These are phyloP conservation scores for Ammodytes marinus DNA, from an alignment of 2,113 vertebrate genomes.

Conservation along the genomic window DNA sequence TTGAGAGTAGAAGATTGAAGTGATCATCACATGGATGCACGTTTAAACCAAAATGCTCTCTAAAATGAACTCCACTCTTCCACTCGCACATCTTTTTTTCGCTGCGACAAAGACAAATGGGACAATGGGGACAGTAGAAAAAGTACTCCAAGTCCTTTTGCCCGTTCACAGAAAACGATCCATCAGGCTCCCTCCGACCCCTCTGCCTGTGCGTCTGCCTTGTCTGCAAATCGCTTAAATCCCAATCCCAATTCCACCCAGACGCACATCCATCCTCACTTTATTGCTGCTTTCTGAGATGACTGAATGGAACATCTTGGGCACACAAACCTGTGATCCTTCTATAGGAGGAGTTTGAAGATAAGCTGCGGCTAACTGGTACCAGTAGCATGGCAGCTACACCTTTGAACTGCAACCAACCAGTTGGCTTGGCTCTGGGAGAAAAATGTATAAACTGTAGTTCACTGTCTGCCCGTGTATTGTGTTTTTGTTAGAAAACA, in stretches of 20 bases:
- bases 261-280: conserved; percentile 62
- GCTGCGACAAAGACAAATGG: conserved; percentile 84
- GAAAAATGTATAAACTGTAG: neutral
- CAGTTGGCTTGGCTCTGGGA: neutral
- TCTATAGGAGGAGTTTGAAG: conserved; percentile 23
- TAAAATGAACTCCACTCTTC: conserved; percentile 76
- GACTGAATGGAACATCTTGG: conserved; percentile 58
- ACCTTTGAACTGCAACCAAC: neutral
- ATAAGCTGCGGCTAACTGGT: conserved; percentile 39
- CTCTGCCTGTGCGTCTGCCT: conserved; percentile 60
- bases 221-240: conserved; percentile 76
- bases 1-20: conserved; percentile 62
- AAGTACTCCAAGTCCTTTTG: conserved; percentile 77
- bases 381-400: conserved; percentile 14
- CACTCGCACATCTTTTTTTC: conserved; percentile 78
- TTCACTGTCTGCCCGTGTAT: neutral
- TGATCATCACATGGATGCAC: conserved; percentile 65
- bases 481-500: neutral
- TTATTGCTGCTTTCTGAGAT: conserved; percentile 58
- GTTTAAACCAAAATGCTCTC: conserved; percentile 62
- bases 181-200: conserved; percentile 71
- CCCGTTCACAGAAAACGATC: conserved; percentile 77
- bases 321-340: conserved; percentile 46
- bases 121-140: conserved; percentile 78
- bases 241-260: conserved; percentile 74